Percentiles rank a stretch among this genome's conserved stretches.
Evolutionary conservation across 2,113 vertebrate genomes (phyloP).

Genomic region (Alethe castanea): DNA sequence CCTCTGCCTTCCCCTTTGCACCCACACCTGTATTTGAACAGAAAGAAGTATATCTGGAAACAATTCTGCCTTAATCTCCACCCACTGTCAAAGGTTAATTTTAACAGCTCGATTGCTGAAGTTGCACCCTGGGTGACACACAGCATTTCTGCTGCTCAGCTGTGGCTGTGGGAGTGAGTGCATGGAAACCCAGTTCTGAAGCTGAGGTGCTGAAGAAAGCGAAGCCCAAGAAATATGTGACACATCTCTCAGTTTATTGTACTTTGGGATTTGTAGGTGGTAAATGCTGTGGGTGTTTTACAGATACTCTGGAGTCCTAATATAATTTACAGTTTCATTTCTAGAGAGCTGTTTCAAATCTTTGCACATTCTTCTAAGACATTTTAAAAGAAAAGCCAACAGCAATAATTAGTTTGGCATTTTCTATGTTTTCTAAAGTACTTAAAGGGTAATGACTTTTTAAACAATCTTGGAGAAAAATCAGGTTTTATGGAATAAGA

Average conservation of each 20-base stretch:
- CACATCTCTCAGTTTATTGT: not conserved
- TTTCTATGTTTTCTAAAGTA: slow-evolving; percentile 43
- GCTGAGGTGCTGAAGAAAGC: not conserved
- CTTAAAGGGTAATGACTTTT: slow-evolving; percentile 1
- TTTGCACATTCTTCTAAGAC: not conserved
- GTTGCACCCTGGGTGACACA: not conserved
- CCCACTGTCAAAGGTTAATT: not conserved
- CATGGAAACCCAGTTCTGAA: not conserved
- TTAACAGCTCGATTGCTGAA: not conserved
- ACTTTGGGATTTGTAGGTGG: slow-evolving; percentile 27
- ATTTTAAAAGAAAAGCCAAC: slow-evolving; percentile 42
- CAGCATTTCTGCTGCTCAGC: not conserved
- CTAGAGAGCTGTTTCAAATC: slow-evolving; percentile 21
- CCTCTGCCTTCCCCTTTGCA: not conserved
- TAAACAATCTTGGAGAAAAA: not conserved
- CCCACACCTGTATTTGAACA: not conserved
- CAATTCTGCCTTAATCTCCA: not conserved
- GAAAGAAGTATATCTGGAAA: not conserved
- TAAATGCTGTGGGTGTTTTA: slow-evolving; percentile 28
- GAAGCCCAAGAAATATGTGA: not conserved
- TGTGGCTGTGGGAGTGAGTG: not conserved
- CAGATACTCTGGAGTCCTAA: not conserved
- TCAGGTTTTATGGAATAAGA: slow-evolving; percentile 19
- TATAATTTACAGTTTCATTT: slow-evolving; percentile 40
- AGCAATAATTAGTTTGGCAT: slow-evolving; percentile 61